Percentiles rank a stretch among this genome's conserved stretches.
Evolutionary conservation across 1,140 invertebrate species (phyloP).

Genomic region (Nylanderia fulva): DNA sequence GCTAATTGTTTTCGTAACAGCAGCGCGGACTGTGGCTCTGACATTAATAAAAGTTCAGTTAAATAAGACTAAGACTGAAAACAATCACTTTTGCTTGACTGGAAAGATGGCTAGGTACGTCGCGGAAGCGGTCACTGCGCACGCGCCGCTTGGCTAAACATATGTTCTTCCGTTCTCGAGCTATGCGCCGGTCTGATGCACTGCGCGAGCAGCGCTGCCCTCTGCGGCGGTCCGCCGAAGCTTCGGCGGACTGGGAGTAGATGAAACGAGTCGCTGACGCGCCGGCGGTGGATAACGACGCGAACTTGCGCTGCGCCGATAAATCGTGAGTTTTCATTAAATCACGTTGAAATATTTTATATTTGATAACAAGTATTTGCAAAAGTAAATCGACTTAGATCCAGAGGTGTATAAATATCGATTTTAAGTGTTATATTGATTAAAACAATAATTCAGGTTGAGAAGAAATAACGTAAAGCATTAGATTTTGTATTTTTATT

Average conservation of each 20-base stretch:
- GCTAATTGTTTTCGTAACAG: constrained; percentile 97
- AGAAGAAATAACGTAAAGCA: not conserved
- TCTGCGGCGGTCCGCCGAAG: not conserved
- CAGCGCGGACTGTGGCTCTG: constrained; percentile 97
- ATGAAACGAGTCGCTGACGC: not conserved
- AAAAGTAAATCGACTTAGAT: not conserved
- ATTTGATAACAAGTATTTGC: not conserved
- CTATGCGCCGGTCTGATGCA: constrained; percentile 72
- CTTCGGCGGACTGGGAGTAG: too few relatives aligned
- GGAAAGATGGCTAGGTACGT: constrained; percentile 85
- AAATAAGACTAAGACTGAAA: constrained; percentile 86
- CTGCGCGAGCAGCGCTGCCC: not conserved
- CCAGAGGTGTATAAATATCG: not conserved
- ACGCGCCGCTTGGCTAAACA: constrained; percentile 83
- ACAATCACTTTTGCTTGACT: constrained; percentile 85
- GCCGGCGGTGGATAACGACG: not conserved
- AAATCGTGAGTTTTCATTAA: not conserved
- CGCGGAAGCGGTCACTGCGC: constrained; percentile 82
- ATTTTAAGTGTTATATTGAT: constrained; percentile 1
- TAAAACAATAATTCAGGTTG: not conserved
- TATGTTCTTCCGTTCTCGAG: constrained; percentile 84
- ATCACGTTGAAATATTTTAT: not conserved
- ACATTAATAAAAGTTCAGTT: constrained; percentile 91
- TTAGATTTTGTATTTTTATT: not conserved
- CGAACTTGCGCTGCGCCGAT: too few relatives aligned